Evolutionary conservation across 1,140 invertebrate genomes (phyloP).

Genomic region (Euura saliciscinereae): DNA sequence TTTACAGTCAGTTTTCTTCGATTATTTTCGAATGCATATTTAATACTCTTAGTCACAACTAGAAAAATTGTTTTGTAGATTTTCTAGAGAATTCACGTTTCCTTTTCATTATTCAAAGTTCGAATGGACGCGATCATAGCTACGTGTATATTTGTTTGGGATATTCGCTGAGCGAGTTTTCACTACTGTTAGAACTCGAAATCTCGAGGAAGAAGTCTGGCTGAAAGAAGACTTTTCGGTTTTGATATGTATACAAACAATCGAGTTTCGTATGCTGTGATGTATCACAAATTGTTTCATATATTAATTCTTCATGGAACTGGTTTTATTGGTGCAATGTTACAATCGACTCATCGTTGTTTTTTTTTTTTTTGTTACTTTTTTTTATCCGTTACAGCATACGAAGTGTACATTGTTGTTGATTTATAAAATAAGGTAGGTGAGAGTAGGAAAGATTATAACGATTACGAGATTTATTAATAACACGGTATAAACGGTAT

Average conservation of each 20-base stretch:
- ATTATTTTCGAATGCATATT: no score
- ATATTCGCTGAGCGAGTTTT: no score
- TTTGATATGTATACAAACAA: background rate
- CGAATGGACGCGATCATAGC: no score
- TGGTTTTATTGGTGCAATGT: no score
- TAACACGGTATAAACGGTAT: background rate
- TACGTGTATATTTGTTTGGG: no score
- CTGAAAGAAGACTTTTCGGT: background rate
- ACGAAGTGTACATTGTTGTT: background rate
- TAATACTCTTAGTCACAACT: no score
- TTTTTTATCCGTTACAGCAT: background rate
- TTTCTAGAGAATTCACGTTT: no score
- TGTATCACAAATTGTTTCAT: background rate
- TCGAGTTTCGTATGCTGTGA: background rate
- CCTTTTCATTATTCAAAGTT: no score
- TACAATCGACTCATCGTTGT: no score
- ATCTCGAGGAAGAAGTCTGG: background rate
- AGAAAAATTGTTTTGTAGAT: no score
- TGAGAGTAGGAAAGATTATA: slow-evolving; percentile 2
- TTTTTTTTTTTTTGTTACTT: no score
- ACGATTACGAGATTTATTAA: slow-evolving; percentile 7
- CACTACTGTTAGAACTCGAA: background rate
- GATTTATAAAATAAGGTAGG: slow-evolving; percentile 6
- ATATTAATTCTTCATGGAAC: background rate
- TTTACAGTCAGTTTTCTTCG: no score